Conservation (phyloP, 2,113 vertebrate genomes). For the Hyaena hyaena region DNA sequence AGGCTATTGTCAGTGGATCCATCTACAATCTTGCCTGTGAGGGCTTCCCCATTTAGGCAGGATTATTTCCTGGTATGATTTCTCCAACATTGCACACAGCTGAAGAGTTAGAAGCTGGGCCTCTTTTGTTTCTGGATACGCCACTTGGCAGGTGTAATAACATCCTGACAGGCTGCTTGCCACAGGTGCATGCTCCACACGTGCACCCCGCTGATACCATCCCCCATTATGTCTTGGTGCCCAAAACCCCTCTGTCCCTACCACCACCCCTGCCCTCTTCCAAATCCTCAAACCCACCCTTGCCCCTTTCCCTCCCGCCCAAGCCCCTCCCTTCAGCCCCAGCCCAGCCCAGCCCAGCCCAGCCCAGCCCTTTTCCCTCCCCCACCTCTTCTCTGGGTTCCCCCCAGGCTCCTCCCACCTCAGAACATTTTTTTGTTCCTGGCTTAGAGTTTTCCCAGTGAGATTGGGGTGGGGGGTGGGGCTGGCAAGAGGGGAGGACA, state of each 20-base stretch:
- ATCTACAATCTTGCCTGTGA: background rate
- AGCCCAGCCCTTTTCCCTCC: background rate
- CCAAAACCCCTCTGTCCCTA: background rate
- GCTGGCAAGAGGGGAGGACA: background rate
- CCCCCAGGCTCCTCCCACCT: slow-evolving; percentile 24
- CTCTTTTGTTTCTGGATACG: slow-evolving; percentile 68
- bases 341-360: background rate
- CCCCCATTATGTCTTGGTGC: background rate
- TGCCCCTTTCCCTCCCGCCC: background rate
- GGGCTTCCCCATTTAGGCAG: background rate
- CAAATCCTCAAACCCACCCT: background rate
- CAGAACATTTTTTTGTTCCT: slow-evolving; percentile 57
- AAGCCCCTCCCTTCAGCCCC: background rate
- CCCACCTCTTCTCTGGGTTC: background rate
- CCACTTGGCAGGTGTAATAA: slow-evolving; percentile 69
- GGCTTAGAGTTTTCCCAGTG: slow-evolving; percentile 33
- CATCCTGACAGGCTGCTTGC: slow-evolving; percentile 63
- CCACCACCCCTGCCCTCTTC: slow-evolving; percentile 16
- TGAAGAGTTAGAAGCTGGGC: slow-evolving; percentile 37
- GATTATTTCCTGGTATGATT: slow-evolving; percentile 30
- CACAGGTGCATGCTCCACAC: slow-evolving; percentile 68
- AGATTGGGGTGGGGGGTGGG: background rate
- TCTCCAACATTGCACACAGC: slow-evolving; percentile 42
- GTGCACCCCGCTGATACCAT: background rate
- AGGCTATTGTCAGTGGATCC: background rate